phyloP scores from a whole-genome alignment of 2,113 vertebrate species.

The Haplotaxodon microlepis region DNA sequence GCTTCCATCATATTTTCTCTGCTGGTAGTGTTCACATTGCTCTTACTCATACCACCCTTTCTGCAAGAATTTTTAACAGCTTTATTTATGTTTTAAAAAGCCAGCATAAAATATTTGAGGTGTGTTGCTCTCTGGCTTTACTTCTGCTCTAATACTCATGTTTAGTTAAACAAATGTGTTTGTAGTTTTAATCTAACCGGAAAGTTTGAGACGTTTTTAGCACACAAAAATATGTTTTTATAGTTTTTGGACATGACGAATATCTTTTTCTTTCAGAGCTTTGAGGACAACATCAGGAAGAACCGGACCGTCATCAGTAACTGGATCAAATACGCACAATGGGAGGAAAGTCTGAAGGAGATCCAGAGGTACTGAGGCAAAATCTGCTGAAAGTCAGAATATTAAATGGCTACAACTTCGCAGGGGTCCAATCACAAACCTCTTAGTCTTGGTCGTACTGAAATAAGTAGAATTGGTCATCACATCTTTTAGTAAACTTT shows the following conservation, averaged over 20 bases:
- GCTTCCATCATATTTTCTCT: background rate
- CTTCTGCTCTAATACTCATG: background rate
- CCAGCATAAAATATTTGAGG: background rate
- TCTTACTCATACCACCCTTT: background rate
- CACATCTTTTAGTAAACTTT: background rate
- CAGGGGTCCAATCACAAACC: background rate
- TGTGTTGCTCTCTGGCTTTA: background rate
- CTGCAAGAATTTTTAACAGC: background rate
- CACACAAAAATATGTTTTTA: background rate
- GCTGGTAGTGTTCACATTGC: background rate
- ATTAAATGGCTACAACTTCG: background rate
- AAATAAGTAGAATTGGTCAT: background rate
- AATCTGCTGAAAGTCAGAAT: background rate
- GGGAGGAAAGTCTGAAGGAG: conserved; percentile 97
- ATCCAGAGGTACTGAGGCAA: conserved; percentile 81
- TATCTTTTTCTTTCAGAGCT: conserved; percentile 70
- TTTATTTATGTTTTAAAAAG: background rate
- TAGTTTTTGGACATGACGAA: background rate
- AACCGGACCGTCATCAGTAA: conserved; percentile 97
- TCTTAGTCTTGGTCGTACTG: background rate
- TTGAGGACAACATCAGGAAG: conserved; percentile 98
- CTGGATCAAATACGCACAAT: conserved; percentile 99
- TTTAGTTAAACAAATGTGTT: background rate
- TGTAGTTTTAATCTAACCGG: background rate
- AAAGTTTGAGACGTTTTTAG: background rate